These are phyloP conservation scores for Pardalotus punctatus DNA, from an alignment of 2,113 vertebrate species.

Conservation along the genomic window DNA sequence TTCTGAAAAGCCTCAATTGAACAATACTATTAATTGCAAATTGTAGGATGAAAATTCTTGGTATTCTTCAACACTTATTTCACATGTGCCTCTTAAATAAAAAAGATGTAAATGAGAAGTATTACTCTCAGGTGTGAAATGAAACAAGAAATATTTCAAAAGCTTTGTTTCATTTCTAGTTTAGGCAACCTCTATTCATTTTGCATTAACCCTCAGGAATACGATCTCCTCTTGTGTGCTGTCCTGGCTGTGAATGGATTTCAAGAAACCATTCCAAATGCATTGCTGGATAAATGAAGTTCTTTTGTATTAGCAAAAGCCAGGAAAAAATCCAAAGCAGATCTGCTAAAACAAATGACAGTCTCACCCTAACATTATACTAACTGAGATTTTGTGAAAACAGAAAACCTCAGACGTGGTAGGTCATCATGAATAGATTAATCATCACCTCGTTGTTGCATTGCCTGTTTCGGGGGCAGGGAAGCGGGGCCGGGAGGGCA, in stretches of 20 bases:
- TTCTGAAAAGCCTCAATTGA: slow-evolving; percentile 38
- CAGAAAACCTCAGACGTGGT: slow-evolving; percentile 25
- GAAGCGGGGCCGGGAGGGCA: not conserved
- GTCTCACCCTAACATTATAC: not conserved
- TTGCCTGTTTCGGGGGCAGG: slow-evolving; percentile 5
- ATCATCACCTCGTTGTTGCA: slow-evolving; percentile 15
- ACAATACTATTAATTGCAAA: slow-evolving; percentile 48
- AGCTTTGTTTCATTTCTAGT: slow-evolving; percentile 39
- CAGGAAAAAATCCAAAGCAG: slow-evolving; percentile 36
- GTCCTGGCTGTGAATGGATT: slow-evolving; percentile 11
- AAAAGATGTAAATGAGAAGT: slow-evolving; percentile 37
- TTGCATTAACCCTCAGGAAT: not conserved
- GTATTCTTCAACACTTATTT: slow-evolving; percentile 53
- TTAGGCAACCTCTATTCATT: not conserved
- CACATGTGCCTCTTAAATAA: slow-evolving; percentile 35
- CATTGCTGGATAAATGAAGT: not conserved
- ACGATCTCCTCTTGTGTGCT: not conserved
- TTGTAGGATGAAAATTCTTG: slow-evolving; percentile 33
- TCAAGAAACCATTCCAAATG: not conserved
- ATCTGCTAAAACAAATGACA: slow-evolving; percentile 18
- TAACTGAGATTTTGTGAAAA: slow-evolving; percentile 32
- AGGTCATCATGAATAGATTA: not conserved
- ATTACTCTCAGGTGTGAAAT: slow-evolving; percentile 48
- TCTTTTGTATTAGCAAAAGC: slow-evolving; percentile 17
- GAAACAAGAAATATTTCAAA: slow-evolving; percentile 54